phyloP scores from a whole-genome alignment of 2,113 vertebrate species.

The Oryzias woworae region DNA sequence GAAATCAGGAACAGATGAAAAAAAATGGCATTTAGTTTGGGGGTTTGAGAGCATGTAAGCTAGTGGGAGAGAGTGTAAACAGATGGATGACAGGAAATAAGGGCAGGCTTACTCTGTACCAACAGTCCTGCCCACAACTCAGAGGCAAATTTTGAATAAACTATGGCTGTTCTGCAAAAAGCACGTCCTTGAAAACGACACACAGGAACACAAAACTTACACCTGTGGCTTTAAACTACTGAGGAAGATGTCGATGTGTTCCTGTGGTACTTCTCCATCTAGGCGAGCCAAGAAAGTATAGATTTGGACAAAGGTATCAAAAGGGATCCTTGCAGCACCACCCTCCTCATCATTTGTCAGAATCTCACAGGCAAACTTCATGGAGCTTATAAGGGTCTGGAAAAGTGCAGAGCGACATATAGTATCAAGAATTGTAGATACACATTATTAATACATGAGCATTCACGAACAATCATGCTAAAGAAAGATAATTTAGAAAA shows the following conservation, averaged over 20 bases:
- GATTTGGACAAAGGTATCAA: constrained; percentile 75
- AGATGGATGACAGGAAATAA: too few relatives aligned
- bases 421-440: background rate
- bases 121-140: too few relatives aligned
- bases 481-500: background rate
- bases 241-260: constrained; percentile 74
- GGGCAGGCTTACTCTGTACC: too few relatives aligned
- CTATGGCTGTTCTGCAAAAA: too few relatives aligned
- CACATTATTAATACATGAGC: background rate
- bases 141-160: too few relatives aligned
- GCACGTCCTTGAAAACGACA: too few relatives aligned
- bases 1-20: too few relatives aligned
- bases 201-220: constrained; percentile 45
- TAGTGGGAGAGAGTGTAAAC: too few relatives aligned
- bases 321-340: constrained; percentile 79
- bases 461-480: background rate
- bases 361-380: constrained; percentile 87
- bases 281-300: constrained; percentile 84
- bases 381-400: constrained; percentile 80
- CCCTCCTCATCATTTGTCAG: constrained; percentile 84
- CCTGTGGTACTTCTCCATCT: constrained; percentile 75
- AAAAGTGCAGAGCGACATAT: constrained; percentile 1
- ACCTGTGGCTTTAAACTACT: constrained; percentile 55
- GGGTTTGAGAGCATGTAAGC: too few relatives aligned
- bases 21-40: too few relatives aligned